Base-by-base conservation (phyloP, 2,113 vertebrate genomes). In the Myotis brandtii region DNA sequence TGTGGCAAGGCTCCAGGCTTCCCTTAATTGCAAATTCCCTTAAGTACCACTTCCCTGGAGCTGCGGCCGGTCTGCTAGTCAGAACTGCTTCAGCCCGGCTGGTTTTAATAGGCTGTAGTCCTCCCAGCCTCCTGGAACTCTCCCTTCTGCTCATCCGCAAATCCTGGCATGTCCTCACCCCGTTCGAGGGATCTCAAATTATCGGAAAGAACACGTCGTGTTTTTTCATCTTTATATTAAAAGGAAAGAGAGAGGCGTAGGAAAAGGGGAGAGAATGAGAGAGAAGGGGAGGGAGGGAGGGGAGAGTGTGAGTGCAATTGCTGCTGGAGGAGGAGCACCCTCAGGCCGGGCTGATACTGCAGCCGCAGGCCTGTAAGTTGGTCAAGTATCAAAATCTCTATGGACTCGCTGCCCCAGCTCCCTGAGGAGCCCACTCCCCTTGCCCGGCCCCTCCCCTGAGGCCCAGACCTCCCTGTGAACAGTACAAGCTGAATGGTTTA, bases 11-110 rank as follows among this genome's bases (percentile, higher is more conserved):
- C 91, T 96, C 96, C 97, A 97, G 88, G 97, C 92, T 96, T 90
- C 92, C 94, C 97, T 95, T 97, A 96, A 97, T 96, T 98, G 96
- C 97, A 96, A 95, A 96, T 97, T 96, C 95, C 94, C 95, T 96
- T 91, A 96, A 97, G 97, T 92, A 93, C 93, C 92, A 76, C 96
- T 96, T 95, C 92, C 82, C 96, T 27, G 67, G 96, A 82, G 97
- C 95, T 92, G 4, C 66, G 91, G 67, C 81, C 80, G 80, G 83
- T 56, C 91, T 93, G 91, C 87, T 96, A 94, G 93, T 95, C 93
- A 93, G 94, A 89, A 66, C 75, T 9, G 87, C 95, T 92, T 94
- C 95, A 95, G 91, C 96, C 91, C 9, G 67, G 77, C 95, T 93
- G 95, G 73, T 92, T 95, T 95, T 96, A 96, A 94, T 93, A 94